Evolutionary conservation across 1,140 invertebrate species (phyloP), one percentile per base, ranked within the genome.

Genomic region (Neodiprion virginianus): DNA sequence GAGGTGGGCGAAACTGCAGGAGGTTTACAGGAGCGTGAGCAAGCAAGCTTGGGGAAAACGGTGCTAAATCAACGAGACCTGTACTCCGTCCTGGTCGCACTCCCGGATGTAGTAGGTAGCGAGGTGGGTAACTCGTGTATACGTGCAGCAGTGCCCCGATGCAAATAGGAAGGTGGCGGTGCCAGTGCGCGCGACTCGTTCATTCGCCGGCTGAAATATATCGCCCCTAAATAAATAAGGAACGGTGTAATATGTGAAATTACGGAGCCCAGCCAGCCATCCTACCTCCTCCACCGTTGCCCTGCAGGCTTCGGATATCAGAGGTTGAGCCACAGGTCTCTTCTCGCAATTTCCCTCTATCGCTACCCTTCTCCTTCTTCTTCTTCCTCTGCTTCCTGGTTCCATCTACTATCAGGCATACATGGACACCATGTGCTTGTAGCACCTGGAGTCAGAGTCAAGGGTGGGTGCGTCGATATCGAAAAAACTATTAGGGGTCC

Each of bases 21-120:
- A 40, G 28, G 28, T 40, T 40, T 5, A 40, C 28, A 40, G 28
- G 28, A 40, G 28, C 28, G 28, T 40, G 40, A 76, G 67, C 82
- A 77, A 84, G 82, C 83, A 83, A 84, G 84, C 84, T 77, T 74
- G 79, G 53, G 81, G 82, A 84, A 86, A 86, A 86, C 82, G 81
- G 81, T 80, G 82, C 77, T 85, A 85, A 85, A 86, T 85, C 83
- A 86, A 84, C 80, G n/a, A 61, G 53, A 12, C 53, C 53, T 61
- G n/a, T 12, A 61, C 53, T 61, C 4, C 80, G 76, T 79, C 76
- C 75, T 74, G 75, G 78, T 80, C 82, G 79, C 76, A 40, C 75
- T 79, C 76, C 81, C 28, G 28, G 28, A 40, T 61, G 53, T 14
- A 17, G 11, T 61, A 17, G 11, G 53, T 14, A 61, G 11, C 53